Evolutionary conservation across 1,140 invertebrate species (phyloP).

Genomic region (Aleiodes sp.): DNA sequence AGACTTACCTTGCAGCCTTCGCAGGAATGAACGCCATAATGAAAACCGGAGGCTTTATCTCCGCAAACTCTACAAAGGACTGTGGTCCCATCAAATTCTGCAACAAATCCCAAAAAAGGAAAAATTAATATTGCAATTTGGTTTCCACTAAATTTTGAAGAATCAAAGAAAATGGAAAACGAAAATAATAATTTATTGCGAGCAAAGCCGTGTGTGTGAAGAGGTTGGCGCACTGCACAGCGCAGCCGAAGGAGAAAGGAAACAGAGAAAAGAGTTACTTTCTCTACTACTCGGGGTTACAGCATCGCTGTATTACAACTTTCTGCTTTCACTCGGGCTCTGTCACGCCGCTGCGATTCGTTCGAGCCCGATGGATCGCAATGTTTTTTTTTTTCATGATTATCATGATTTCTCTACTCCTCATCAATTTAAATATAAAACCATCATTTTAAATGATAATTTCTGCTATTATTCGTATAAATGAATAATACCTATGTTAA

Average conservation of each 20-base stretch:
- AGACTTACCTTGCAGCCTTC: conserved; percentile 98
- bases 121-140: conserved; percentile 43
- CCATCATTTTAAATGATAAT: no score
- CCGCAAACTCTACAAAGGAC: conserved; percentile 98
- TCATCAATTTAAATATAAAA: no score
- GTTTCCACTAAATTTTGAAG: no score
- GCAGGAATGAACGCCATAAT: conserved; percentile 99
- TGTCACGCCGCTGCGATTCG: conserved; percentile 47
- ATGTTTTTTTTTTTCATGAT: no score
- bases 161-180: no score
- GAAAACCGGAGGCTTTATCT: conserved; percentile 98
- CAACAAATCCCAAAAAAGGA: conserved; percentile 72
- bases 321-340: conserved; percentile 63
- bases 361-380: conserved; percentile 11
- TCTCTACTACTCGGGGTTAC: conserved; percentile 59
- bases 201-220: no score
- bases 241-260: conserved; percentile 43
- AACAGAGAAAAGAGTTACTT: conserved; percentile 60
- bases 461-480: neutral
- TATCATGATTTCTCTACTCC: neutral
- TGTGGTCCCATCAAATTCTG: conserved; percentile 99
- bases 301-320: conserved; percentile 65
- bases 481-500: conserved; percentile 67
- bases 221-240: conserved; percentile 5
- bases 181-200: no score